Conservation (phyloP, 2,113 vertebrate species). For the Naja naja region DNA sequence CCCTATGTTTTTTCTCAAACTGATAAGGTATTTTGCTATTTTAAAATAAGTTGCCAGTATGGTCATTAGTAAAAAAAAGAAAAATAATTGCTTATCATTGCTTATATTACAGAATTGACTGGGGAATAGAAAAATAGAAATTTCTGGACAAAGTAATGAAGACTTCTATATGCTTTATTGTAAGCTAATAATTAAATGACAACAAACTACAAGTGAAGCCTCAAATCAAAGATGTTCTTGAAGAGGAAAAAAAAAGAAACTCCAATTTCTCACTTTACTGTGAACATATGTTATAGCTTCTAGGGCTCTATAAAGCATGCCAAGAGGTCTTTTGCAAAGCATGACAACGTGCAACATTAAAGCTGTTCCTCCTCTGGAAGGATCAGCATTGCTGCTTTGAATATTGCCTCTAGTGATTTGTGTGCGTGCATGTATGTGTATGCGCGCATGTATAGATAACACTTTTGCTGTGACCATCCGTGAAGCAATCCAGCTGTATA, state of each 20-base stretch:
- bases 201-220: background rate
- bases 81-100: background rate
- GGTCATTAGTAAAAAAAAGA: background rate
- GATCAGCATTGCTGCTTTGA: background rate
- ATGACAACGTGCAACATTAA: background rate
- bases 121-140: background rate
- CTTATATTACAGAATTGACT: background rate
- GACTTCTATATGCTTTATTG: background rate
- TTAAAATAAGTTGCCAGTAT: background rate
- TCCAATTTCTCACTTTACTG: background rate
- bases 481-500: background rate
- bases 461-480: background rate
- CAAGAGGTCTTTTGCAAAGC: background rate
- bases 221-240: constrained; percentile 11
- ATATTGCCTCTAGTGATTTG: background rate
- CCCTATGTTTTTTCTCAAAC: background rate
- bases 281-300: constrained; percentile 11
- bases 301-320: background rate
- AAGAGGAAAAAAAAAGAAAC: background rate
- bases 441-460: background rate
- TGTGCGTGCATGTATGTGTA: background rate
- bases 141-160: background rate
- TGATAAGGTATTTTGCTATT: background rate
- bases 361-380: background rate
- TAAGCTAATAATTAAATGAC: background rate